Conservation (phyloP, 2,113 vertebrate species). For the Cairina moschata region DNA sequence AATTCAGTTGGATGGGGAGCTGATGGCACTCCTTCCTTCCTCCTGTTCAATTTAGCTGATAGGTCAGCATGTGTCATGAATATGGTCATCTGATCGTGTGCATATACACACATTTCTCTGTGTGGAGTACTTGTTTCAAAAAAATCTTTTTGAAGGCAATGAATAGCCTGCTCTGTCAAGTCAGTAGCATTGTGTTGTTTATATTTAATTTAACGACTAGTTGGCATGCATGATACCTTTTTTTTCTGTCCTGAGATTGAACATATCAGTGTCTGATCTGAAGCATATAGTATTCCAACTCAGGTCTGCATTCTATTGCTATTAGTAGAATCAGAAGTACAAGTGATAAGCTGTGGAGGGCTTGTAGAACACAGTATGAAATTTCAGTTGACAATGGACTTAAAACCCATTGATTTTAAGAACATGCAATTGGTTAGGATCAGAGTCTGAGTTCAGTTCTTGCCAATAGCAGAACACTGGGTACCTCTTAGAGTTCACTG, state of each 20-base stretch:
- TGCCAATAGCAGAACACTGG: neutral
- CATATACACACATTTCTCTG: neutral
- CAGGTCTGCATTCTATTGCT: neutral
- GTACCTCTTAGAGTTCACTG: neutral
- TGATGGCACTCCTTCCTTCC: neutral
- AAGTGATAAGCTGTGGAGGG: neutral
- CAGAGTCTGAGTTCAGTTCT: neutral
- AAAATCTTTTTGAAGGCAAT: neutral
- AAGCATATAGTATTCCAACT: neutral
- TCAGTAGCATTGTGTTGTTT: neutral
- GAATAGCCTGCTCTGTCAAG: neutral
- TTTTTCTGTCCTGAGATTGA: neutral
- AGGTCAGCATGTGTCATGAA: accelerated
- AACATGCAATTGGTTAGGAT: neutral
- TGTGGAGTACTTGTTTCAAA: neutral
- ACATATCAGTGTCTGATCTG: neutral
- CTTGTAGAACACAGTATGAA: neutral
- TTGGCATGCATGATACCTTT: neutral
- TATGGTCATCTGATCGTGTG: neutral
- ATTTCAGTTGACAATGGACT: neutral
- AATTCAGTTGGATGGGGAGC: neutral
- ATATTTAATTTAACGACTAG: neutral
- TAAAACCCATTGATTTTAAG: neutral
- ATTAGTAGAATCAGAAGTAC: neutral
- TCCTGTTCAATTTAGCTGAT: neutral